Conservation (phyloP, 2,113 vertebrate species). For the Daboia siamensis region DNA sequence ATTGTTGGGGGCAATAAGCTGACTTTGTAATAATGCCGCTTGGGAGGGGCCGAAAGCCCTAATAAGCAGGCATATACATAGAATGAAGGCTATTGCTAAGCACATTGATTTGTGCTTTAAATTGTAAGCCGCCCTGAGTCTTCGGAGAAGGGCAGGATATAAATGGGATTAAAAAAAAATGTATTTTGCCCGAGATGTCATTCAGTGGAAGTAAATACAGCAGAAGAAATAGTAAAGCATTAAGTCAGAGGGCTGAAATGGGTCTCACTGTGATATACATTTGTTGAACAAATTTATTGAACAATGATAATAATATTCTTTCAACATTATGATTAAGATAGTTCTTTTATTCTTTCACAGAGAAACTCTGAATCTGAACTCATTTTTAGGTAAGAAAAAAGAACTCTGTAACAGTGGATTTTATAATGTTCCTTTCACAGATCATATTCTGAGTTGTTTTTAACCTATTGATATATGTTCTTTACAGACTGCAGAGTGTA, state of each 20-base stretch:
- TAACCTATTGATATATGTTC: conserved; percentile 42
- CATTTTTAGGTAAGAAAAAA: conserved; percentile 1
- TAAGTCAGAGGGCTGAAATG: background rate
- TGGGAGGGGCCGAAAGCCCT: too few species aligned
- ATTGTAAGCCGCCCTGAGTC: too few species aligned
- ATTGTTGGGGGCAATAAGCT: too few species aligned
- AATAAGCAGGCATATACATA: too few species aligned
- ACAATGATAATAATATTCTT: background rate
- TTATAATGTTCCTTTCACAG: conserved; percentile 32
- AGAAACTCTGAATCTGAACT: background rate
- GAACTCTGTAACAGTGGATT: conserved; percentile 4
- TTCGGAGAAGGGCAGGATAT: too few species aligned
- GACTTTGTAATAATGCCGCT: too few species aligned
- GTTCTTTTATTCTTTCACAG: background rate
- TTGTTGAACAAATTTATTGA: background rate
- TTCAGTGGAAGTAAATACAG: conserved; percentile 36
- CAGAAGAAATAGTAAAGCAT: conserved; percentile 12
- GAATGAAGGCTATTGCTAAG: too few species aligned
- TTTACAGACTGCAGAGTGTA: conserved; percentile 46
- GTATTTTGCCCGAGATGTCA: conserved; percentile 9
- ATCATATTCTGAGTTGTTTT: background rate
- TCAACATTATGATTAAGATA: background rate
- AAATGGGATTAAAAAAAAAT: too few species aligned
- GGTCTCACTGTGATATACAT: background rate
- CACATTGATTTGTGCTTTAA: too few species aligned